A percentile compares a stretch with the other conserved stretches of the same genome.
Conservation (phyloP, 2,888 invertebrate species). For the Agrotis exclamationis region DNA sequence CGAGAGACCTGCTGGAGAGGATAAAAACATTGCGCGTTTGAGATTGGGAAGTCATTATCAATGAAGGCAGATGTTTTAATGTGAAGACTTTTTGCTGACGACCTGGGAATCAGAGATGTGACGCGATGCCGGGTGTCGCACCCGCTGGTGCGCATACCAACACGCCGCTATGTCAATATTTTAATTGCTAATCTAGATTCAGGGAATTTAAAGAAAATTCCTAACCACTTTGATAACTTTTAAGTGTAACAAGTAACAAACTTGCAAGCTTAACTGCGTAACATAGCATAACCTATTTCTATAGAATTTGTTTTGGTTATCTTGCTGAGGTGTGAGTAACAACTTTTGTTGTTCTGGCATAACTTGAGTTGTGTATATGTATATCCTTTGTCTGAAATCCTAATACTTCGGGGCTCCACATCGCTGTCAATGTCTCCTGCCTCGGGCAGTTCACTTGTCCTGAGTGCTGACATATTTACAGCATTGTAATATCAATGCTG, state of each 20-base stretch:
- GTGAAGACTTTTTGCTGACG: conserved; percentile 11
- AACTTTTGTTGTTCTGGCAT: not conserved
- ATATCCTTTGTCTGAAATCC: no score
- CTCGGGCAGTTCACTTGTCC: no score
- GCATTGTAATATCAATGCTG: no score
- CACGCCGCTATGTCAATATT: not conserved
- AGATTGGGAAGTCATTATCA: conserved; percentile 20
- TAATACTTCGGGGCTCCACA: no score
- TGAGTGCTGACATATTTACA: no score
- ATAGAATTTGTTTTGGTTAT: not conserved
- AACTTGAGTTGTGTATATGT: no score
- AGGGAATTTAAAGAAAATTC: not conserved
- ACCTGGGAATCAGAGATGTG: conserved; percentile 26
- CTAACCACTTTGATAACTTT: not conserved
- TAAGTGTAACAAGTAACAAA: not conserved
- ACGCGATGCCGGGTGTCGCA: not conserved
- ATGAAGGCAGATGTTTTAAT: conserved; percentile 4
- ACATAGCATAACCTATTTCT: not conserved
- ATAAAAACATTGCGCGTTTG: conserved; percentile 10
- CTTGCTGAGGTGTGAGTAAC: not conserved
- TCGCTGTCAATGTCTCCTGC: no score
- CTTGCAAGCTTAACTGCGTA: not conserved
- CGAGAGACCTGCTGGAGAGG: not conserved
- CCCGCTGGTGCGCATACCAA: not conserved
- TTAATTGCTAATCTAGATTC: conserved; percentile 3